Conservation (phyloP, 2,888 invertebrate species). For the Lepas anatifera region DNA sequence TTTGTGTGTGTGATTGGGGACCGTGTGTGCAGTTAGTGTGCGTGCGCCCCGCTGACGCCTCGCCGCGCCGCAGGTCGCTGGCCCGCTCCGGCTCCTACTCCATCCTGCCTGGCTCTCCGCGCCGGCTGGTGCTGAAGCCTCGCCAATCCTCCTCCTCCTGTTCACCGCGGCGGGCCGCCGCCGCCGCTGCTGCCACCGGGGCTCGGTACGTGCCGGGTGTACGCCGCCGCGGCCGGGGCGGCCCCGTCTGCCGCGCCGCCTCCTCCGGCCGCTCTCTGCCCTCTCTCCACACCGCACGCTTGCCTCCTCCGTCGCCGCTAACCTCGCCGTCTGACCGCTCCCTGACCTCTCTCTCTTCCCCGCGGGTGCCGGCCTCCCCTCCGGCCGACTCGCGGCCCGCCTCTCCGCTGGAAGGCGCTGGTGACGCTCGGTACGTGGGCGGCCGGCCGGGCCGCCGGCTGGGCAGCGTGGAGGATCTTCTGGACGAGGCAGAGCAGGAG, state of each 20-base stretch:
- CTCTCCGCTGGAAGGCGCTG: conserved; percentile 23
- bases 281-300: too few relatives aligned
- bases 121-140: neutral
- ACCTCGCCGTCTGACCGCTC: too few relatives aligned
- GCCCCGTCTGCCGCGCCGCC: too few relatives aligned
- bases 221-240: neutral
- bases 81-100: neutral
- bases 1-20: neutral
- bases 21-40: conserved; percentile 6
- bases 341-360: too few relatives aligned
- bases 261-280: too few relatives aligned
- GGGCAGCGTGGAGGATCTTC: conserved; percentile 14
- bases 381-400: neutral
- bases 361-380: too few relatives aligned
- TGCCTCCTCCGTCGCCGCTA: too few relatives aligned
- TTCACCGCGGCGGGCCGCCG: too few relatives aligned
- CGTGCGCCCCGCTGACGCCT: too few relatives aligned
- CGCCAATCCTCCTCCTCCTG: neutral
- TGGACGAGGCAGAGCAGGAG: conserved; percentile 5
- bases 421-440: conserved; percentile 39
- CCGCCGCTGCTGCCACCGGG: neutral
- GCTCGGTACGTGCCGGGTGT: neutral
- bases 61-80: neutral
- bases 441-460: conserved; percentile 32
- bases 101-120: neutral